phyloP scores from a whole-genome alignment of 2,888 invertebrate genomes.

The Catocala fraxini region DNA sequence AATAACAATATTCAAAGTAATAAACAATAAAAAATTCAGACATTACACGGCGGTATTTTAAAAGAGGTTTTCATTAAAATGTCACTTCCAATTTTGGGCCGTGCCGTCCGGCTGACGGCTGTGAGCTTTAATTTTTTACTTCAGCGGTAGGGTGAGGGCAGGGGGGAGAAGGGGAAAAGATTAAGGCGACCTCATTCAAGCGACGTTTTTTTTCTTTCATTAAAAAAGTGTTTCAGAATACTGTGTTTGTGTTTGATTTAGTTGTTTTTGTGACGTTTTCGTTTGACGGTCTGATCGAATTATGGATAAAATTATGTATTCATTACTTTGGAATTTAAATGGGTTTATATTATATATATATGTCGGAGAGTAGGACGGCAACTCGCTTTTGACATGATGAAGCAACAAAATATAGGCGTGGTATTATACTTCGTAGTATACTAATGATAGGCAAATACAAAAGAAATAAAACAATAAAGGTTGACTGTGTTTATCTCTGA shows the following conservation, averaged over 20 bases:
- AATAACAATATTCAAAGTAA: slow-evolving; percentile 9
- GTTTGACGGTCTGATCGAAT: too few species aligned
- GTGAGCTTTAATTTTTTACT: slow-evolving; percentile 39
- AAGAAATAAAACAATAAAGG: too few species aligned
- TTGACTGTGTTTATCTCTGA: too few species aligned
- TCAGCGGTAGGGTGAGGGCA: too few species aligned
- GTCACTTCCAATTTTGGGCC: slow-evolving; percentile 42
- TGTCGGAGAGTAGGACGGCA: too few species aligned
- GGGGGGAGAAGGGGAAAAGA: slow-evolving; percentile 23
- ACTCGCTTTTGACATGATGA: too few species aligned
- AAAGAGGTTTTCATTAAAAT: slow-evolving; percentile 49
- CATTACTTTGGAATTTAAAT: too few species aligned
- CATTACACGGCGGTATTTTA: slow-evolving; percentile 24
- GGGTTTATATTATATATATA: too few species aligned
- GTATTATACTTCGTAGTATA: too few species aligned
- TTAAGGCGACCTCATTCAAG: slow-evolving; percentile 30
- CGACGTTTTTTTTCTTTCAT: slow-evolving; percentile 31
- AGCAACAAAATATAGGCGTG: too few species aligned
- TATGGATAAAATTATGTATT: too few species aligned
- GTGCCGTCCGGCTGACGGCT: slow-evolving; percentile 24
- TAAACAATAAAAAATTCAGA: slow-evolving; percentile 29
- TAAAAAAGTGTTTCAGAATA: slow-evolving; percentile 11
- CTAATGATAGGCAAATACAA: too few species aligned
- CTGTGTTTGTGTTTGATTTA: slow-evolving; percentile 1
- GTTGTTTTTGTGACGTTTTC: neutral